A percentile compares a stretch with the other conserved stretches of the same genome.
Evolutionary conservation across 2,888 invertebrate species (phyloP).

Genomic region (Idaea aversata): DNA sequence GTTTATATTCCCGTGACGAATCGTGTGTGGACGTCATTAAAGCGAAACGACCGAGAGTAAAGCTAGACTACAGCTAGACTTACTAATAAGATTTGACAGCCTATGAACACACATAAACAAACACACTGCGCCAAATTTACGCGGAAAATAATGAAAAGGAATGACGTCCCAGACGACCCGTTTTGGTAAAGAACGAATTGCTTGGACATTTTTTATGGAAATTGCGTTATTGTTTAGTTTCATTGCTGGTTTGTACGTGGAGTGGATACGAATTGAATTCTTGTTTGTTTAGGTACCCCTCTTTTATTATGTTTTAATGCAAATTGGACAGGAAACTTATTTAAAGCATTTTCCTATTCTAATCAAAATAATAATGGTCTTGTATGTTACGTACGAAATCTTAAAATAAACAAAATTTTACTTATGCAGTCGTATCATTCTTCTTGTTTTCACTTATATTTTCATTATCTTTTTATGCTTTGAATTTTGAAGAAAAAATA

Average conservation of each 20-base stretch:
- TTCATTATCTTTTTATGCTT: not conserved
- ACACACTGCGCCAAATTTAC: conserved; percentile 40
- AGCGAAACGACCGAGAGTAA: conserved; percentile 39
- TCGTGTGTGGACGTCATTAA: conserved; percentile 34
- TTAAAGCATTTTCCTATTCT: conserved; percentile 9
- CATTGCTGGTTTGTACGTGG: conserved; percentile 33
- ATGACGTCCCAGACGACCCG: conserved; percentile 34
- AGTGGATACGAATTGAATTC: conserved; percentile 31
- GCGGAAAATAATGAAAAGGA: conserved; percentile 46
- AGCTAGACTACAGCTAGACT: not conserved
- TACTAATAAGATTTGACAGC: no score
- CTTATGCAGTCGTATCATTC: conserved; percentile 8
- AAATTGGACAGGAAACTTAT: conserved; percentile 23
- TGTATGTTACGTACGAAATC: not conserved
- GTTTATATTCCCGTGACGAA: conserved; percentile 3
- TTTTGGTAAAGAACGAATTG: conserved; percentile 49
- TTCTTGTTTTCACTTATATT: no score
- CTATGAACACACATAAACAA: no score
- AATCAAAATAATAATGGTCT: not conserved
- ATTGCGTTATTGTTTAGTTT: conserved; percentile 45
- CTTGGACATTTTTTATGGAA: conserved; percentile 51
- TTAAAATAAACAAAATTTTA: not conserved
- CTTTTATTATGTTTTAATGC: conserved; percentile 23
- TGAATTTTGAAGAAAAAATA: not conserved
- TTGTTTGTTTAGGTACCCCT: conserved; percentile 25